A percentile compares a stretch with the other conserved stretches of the same genome.
Conservation (phyloP, 1,140 invertebrate genomes). For the Hycleus cichorii region DNA sequence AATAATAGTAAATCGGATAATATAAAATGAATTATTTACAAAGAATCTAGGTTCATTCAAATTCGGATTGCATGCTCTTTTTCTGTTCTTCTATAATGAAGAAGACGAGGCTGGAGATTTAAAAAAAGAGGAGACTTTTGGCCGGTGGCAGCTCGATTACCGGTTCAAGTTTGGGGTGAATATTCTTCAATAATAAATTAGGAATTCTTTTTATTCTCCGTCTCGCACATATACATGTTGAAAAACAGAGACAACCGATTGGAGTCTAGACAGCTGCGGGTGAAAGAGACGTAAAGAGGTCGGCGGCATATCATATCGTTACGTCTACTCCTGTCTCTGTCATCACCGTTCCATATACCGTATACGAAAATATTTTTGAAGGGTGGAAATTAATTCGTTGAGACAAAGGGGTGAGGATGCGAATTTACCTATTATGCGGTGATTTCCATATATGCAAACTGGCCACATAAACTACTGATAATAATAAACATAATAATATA, state of each 20-base stretch:
- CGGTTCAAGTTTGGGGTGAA: not conserved
- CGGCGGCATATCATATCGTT: not conserved
- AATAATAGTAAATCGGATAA: not conserved
- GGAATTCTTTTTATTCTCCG: not conserved
- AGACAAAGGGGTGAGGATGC: not conserved
- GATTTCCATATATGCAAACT: slow-evolving; percentile 79
- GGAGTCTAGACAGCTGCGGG: not conserved
- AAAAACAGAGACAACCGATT: too few species aligned
- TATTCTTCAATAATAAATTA: slow-evolving; percentile 4
- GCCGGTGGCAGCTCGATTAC: not conserved
- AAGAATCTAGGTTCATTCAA: too few species aligned
- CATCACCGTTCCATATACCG: not conserved
- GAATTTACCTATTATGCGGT: slow-evolving; percentile 58
- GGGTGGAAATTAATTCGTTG: not conserved
- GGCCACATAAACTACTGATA: slow-evolving; percentile 69
- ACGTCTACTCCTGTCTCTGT: not conserved
- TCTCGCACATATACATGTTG: not conserved
- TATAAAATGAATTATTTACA: too few species aligned
- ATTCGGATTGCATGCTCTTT: too few species aligned
- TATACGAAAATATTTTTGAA: not conserved
- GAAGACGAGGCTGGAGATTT: too few species aligned
- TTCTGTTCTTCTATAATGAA: too few species aligned
- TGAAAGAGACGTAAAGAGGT: too few species aligned
- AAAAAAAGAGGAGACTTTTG: not conserved
- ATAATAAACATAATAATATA: slow-evolving; percentile 56